Percentiles rank a stretch among this genome's conserved stretches.
Evolutionary conservation across 1,140 invertebrate species (phyloP).

Genomic region (Odontomachus brunneus): DNA sequence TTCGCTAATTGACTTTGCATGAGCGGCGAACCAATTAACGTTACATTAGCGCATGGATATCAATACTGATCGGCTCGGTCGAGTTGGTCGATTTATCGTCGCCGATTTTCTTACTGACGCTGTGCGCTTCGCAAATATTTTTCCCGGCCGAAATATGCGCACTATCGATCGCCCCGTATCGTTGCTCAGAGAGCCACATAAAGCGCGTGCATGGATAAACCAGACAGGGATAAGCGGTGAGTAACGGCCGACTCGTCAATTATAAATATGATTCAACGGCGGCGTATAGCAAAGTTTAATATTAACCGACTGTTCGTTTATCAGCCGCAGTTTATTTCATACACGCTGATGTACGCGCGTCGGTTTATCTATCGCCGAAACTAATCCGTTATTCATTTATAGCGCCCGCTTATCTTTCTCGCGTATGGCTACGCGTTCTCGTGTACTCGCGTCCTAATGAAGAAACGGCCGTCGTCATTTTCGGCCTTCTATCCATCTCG

Average conservation of each 20-base stretch:
- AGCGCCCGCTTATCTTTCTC: conserved; percentile 51
- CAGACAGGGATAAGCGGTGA: conserved; percentile 56
- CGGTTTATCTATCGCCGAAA: conserved; percentile 66
- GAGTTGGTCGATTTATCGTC: neutral
- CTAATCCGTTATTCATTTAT: conserved; percentile 69
- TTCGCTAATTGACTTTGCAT: conserved; percentile 50
- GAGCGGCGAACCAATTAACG: conserved; percentile 48
- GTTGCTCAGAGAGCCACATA: neutral
- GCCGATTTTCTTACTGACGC: neutral
- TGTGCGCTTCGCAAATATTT: neutral
- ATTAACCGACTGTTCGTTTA: conserved; percentile 68
- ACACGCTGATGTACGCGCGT: conserved; percentile 22
- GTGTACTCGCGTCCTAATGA: conserved; percentile 37
- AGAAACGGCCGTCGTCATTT: conserved; percentile 37
- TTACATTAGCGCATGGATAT: neutral
- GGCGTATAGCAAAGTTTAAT: conserved; percentile 63
- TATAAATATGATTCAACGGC: conserved; percentile 69
- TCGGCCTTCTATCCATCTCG: conserved; percentile 33
- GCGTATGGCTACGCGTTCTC: conserved; percentile 27
- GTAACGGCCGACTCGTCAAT: conserved; percentile 70
- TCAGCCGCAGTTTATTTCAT: conserved; percentile 68
- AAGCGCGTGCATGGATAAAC: conserved; percentile 30
- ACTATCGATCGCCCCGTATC: conserved; percentile 23
- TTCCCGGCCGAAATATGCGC: neutral
- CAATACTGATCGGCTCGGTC: conserved; percentile 9